Evolutionary conservation across 92 coral and sea anemone species (phyloP).

Genomic region (Desmophyllum pertusum): DNA sequence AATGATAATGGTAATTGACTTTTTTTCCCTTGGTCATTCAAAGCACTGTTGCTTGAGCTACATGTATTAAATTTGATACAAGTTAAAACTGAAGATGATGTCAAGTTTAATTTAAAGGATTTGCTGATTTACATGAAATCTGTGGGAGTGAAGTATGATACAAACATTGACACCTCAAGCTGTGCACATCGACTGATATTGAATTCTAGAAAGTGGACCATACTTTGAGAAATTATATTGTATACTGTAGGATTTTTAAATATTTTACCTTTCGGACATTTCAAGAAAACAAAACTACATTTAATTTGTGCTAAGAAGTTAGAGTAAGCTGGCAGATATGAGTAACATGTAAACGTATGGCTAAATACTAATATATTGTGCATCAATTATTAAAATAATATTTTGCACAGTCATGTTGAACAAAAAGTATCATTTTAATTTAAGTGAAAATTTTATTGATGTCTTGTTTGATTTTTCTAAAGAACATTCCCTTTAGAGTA

Average conservation of each 20-base stretch:
- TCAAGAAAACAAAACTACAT: background rate
- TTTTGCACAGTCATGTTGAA: background rate
- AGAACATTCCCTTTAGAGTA: background rate
- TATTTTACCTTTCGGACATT: background rate
- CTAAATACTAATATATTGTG: background rate
- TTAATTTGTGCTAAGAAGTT: background rate
- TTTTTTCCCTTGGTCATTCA: background rate
- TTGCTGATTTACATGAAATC: background rate
- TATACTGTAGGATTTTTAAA: too few species aligned
- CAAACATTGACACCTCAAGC: slow-evolving; percentile 16
- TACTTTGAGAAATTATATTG: background rate
- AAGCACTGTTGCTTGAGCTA: background rate
- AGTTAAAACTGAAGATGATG: background rate
- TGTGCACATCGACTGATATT: background rate
- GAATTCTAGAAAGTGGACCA: background rate
- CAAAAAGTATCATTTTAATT: background rate
- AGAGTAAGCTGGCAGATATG: background rate
- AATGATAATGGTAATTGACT: background rate
- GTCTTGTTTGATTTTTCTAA: background rate
- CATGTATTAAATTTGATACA: too few species aligned
- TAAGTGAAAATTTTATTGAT: background rate
- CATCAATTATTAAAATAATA: background rate
- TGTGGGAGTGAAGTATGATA: background rate
- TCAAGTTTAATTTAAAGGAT: background rate
- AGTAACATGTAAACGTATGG: too few species aligned